Evolutionary conservation across 2,888 invertebrate species (phyloP).

Genomic region (Argynnis bischoffii): DNA sequence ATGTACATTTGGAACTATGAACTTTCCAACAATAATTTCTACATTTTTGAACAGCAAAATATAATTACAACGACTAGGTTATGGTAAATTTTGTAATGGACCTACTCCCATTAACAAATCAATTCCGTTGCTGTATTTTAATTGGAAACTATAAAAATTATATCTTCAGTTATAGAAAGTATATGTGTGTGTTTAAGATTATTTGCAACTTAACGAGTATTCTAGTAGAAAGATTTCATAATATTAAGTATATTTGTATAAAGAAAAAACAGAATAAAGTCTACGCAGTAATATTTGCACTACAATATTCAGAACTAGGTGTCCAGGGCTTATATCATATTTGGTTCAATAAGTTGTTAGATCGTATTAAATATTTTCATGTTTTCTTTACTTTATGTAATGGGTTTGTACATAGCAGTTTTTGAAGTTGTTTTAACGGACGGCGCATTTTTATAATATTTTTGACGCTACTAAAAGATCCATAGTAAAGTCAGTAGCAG

Average conservation of each 20-base stretch:
- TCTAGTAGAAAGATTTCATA: neutral
- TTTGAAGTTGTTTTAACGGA: slow-evolving; percentile 51
- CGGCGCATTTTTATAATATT: slow-evolving; percentile 57
- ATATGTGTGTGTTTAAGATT: too few species aligned
- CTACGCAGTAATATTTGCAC: neutral
- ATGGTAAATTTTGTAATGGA: neutral
- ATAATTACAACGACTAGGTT: neutral
- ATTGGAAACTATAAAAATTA: too few species aligned
- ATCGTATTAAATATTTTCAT: slow-evolving; percentile 13
- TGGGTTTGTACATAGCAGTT: slow-evolving; percentile 33
- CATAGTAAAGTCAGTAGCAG: slow-evolving; percentile 47
- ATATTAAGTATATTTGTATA: neutral
- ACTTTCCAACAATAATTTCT: slow-evolving; percentile 34
- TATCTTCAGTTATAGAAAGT: too few species aligned
- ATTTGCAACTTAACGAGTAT: too few species aligned
- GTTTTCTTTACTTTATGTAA: slow-evolving; percentile 19
- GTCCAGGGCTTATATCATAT: slow-evolving; percentile 13
- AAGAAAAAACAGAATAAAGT: neutral
- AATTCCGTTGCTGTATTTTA: neutral
- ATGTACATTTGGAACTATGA: slow-evolving; percentile 60
- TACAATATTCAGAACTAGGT: slow-evolving; percentile 11
- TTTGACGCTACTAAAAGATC: slow-evolving; percentile 43
- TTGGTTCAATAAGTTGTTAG: slow-evolving; percentile 4
- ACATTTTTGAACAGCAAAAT: neutral
- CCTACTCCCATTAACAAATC: slow-evolving; percentile 3